A percentile compares a stretch with the other conserved stretches of the same genome.
These are phyloP conservation scores for Myotis vivesi DNA, from an alignment of 2,797 vertebrate genomes.

Conservation along the genomic window DNA sequence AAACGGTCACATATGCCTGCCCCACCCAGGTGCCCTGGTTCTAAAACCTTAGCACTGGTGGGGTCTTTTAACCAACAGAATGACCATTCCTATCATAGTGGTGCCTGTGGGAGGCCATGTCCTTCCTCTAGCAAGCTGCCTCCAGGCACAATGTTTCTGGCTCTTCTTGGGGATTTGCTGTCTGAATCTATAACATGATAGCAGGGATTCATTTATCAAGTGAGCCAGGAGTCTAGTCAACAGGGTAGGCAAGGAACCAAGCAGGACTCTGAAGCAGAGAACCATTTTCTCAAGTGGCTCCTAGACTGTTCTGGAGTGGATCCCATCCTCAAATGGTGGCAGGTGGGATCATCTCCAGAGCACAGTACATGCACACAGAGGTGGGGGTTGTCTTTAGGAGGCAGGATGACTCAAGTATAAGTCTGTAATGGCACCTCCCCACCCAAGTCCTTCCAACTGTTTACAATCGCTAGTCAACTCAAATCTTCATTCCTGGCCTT, in stretches of 20 bases:
- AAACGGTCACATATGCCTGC: not conserved
- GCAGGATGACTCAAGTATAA: not conserved
- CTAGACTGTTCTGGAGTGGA: not conserved
- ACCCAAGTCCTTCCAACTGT: not conserved
- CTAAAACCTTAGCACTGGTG: not conserved
- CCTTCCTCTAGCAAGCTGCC: not conserved
- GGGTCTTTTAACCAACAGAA: not conserved
- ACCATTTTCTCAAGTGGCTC: not conserved
- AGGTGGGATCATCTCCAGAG: not conserved
- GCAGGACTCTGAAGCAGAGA: not conserved
- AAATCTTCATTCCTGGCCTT: not conserved
- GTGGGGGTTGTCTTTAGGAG: not conserved
- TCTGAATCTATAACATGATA: not conserved
- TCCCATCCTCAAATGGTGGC: not conserved
- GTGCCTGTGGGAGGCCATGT: not conserved
- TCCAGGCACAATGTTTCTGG: not conserved
- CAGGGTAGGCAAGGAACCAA: not conserved
- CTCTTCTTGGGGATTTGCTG: not conserved
- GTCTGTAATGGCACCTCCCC: not conserved
- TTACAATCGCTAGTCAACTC: not conserved
- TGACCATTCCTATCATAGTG: not conserved
- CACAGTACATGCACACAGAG: not conserved
- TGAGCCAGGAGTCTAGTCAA: not conserved
- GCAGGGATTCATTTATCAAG: not conserved
- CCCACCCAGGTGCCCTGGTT: not conserved